Conservation (phyloP, 2,888 invertebrate species). For the Maniola hyperantus region DNA sequence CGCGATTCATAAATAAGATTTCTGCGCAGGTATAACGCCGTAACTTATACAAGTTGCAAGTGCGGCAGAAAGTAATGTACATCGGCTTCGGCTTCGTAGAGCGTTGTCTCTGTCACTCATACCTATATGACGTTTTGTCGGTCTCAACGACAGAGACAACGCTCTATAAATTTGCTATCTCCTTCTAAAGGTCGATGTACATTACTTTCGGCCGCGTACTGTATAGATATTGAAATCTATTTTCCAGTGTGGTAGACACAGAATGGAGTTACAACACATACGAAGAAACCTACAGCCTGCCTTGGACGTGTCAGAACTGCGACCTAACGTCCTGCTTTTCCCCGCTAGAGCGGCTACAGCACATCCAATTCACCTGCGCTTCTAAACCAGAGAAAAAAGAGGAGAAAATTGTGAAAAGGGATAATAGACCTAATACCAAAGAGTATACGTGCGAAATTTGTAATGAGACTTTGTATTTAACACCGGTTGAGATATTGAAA, state of each 20-base stretch:
- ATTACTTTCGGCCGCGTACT: no score
- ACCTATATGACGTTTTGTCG: no score
- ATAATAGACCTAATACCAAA: constrained; percentile 81
- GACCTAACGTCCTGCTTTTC: constrained; percentile 82
- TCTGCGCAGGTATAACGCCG: no score
- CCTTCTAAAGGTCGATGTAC: no score
- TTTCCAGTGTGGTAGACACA: constrained; percentile 84
- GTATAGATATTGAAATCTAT: constrained; percentile 13
- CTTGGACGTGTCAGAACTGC: constrained; percentile 90
- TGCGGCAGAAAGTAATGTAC: no score
- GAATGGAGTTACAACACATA: constrained; percentile 86
- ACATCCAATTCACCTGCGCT: constrained; percentile 81
- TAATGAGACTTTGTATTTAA: constrained; percentile 85
- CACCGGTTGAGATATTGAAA: constrained; percentile 92
- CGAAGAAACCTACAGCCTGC: constrained; percentile 81
- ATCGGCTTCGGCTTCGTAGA: no score
- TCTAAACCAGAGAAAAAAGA: constrained; percentile 57
- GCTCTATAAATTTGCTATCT: no score
- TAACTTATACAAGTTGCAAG: no score
- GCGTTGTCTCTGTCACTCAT: no score
- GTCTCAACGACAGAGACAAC: no score
- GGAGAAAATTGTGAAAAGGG: constrained; percentile 52
- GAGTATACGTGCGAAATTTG: constrained; percentile 89
- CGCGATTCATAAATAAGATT: no score
- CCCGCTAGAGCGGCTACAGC: constrained; percentile 88